Evolutionary conservation across 2,113 vertebrate species (phyloP), one percentile per base, ranked within the genome.

Genomic region (Mugil cephalus): DNA sequence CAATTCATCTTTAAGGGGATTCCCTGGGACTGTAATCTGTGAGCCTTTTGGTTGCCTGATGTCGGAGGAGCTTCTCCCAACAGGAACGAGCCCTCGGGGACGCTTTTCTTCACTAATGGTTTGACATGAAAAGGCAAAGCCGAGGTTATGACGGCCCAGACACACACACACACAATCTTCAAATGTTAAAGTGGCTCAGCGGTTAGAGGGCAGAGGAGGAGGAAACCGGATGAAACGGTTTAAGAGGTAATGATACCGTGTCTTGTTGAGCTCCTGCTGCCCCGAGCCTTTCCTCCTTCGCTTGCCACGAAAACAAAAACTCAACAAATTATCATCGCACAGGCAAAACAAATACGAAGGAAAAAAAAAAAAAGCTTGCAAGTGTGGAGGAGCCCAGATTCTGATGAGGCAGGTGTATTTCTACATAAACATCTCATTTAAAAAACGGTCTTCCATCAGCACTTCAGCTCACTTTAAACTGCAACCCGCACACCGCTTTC

Each of bases 91-190:
- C 83, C 83, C 77, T 43, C 56, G 3, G 54, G 77, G 85, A 71
- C 34, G 34, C 7, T 21, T 30, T 59, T 43, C 69, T 69, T 18
- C 65, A 36, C 51, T 79, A 82, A 88, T 78, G 74, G 84, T 64
- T 72, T 52, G 21, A 82, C 74, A 69, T 82, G 74, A 88, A 79
- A 82, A 61, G 80, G 74, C 43, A 70, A 71, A 75, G 72, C 8
- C 8, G 53, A 58, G 64, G 46, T 78, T 74, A 66, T 18, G 69
- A 61, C 1, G 21, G 47, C 35, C 46, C 30, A 68, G 48, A 80
- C 69, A 67, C 76, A 82, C 66, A 73, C 18, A 15, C n/a, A n/a
- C n/a, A n/a, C n/a, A 64, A 73, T 52, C 69, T 69, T 69, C 52
- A 81, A 74, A 69, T 65, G 71, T 1, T 13, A 18, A 45, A n/a